A percentile compares a stretch with the other conserved stretches of the same genome.
Evolutionary conservation across 1,140 invertebrate genomes (phyloP).

Genomic region (Capitella teleta): DNA sequence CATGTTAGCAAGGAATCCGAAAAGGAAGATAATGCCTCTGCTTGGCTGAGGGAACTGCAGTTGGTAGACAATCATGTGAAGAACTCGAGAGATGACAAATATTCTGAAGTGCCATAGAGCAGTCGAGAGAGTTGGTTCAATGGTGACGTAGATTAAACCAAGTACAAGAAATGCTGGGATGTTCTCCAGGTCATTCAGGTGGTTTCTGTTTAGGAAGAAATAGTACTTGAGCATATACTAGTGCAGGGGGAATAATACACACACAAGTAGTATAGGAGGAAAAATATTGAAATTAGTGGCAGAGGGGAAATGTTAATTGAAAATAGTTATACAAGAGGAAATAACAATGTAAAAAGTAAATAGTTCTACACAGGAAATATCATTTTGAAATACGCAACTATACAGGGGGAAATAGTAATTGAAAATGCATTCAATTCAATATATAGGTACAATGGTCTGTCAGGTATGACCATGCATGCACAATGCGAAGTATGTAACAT

Average conservation of each 20-base stretch:
- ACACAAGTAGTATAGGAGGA: not conserved
- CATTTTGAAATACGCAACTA: not conserved
- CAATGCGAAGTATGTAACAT: no score
- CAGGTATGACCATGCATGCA: no score
- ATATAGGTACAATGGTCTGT: no score
- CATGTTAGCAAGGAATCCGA: constrained; percentile 41
- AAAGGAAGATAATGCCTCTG: constrained; percentile 46
- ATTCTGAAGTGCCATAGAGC: constrained; percentile 51
- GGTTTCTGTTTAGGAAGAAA: constrained; percentile 45
- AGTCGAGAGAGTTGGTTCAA: constrained; percentile 44
- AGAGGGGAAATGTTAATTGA: not conserved
- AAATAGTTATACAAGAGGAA: not conserved
- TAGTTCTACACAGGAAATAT: not conserved
- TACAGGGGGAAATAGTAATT: no score
- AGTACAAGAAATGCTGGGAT: constrained; percentile 52
- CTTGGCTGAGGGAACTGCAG: constrained; percentile 47
- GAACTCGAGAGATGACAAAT: constrained; percentile 49
- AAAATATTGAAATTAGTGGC: not conserved
- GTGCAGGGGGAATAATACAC: no score
- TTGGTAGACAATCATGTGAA: constrained; percentile 52
- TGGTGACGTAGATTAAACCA: constrained; percentile 51
- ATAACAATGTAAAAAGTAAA: not conserved
- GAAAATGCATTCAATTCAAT: no score
- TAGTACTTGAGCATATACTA: not conserved
- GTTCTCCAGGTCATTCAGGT: constrained; percentile 60